A percentile compares a stretch with the other conserved stretches of the same genome.
Conservation (phyloP, 2,888 invertebrate species). For the Eutolmus rufibarbis region DNA sequence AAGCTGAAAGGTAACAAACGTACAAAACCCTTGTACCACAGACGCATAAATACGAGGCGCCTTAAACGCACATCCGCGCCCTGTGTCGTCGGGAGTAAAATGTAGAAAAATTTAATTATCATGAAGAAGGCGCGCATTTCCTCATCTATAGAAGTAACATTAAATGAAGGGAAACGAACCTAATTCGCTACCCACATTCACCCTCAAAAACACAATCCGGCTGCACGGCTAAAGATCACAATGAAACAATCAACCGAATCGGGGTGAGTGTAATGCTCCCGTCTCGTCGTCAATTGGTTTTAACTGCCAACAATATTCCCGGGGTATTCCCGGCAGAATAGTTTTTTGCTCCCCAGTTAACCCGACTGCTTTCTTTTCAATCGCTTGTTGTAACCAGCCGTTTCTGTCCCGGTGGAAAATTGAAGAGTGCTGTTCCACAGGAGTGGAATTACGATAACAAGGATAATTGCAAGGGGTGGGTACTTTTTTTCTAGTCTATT, state of each 20-base stretch:
- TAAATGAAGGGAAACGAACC: not conserved
- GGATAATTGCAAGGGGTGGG: not conserved
- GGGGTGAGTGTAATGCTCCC: not conserved
- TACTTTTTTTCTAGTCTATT: not conserved
- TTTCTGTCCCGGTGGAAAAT: not conserved
- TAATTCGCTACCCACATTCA: not conserved
- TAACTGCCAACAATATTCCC: not conserved
- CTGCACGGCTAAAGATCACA: not conserved
- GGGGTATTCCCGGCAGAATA: not conserved
- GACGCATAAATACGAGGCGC: not conserved
- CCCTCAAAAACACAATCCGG: not conserved
- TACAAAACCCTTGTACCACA: not conserved
- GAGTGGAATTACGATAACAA: not conserved
- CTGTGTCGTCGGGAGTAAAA: not conserved
- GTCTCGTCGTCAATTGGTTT: not conserved
- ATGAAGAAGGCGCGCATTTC: not conserved
- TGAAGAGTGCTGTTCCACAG: not conserved
- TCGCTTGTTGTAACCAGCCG: not conserved
- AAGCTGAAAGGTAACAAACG: not conserved
- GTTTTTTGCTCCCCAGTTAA: not conserved
- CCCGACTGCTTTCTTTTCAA: not conserved
- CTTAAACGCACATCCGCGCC: not conserved
- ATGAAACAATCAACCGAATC: not conserved
- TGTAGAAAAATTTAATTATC: not conserved
- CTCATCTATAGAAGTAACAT: not conserved